Evolutionary conservation across 2,113 vertebrate genomes (phyloP).

Genomic region (Plectropomus leopardus): DNA sequence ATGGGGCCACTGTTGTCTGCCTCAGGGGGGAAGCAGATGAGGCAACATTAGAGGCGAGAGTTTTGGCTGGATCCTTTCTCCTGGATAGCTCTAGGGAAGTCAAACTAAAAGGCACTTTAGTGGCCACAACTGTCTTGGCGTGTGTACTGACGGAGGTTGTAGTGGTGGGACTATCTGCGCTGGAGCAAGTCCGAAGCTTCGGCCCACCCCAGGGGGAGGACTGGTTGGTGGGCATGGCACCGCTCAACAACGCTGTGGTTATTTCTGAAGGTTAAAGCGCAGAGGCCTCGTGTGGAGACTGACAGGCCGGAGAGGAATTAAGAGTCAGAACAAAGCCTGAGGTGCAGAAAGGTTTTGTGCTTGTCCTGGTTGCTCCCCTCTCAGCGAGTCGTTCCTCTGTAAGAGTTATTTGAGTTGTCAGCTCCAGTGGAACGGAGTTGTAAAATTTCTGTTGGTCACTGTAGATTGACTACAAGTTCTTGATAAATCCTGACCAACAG

Average conservation of each 20-base stretch:
- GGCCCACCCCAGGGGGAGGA: constrained; percentile 67
- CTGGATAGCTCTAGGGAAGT: constrained; percentile 9
- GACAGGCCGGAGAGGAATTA: constrained; percentile 19
- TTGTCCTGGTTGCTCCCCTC: constrained; percentile 70
- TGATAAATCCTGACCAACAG: constrained; percentile 26
- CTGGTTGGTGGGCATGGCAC: constrained; percentile 84
- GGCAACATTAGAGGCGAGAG: constrained; percentile 26
- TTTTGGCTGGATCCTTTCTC: constrained; percentile 35
- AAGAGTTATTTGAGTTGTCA: constrained; percentile 45
- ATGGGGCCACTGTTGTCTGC: neutral
- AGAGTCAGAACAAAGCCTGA: constrained; percentile 9
- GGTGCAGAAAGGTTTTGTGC: constrained; percentile 37
- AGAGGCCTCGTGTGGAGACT: constrained; percentile 41
- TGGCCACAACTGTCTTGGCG: constrained; percentile 43
- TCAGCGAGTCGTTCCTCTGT: constrained; percentile 38
- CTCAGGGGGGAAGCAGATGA: constrained; percentile 28
- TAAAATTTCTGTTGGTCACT: neutral
- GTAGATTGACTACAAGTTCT: constrained; percentile 37
- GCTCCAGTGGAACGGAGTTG: constrained; percentile 58
- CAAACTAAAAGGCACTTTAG: constrained; percentile 88
- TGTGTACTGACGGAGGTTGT: constrained; percentile 34
- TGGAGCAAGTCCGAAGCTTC: constrained; percentile 19
- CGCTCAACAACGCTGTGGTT: neutral
- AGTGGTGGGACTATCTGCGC: constrained; percentile 70
- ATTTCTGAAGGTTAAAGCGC: neutral